phyloP scores from a whole-genome alignment of 2,888 invertebrate species.

The Drosophila formosana region DNA sequence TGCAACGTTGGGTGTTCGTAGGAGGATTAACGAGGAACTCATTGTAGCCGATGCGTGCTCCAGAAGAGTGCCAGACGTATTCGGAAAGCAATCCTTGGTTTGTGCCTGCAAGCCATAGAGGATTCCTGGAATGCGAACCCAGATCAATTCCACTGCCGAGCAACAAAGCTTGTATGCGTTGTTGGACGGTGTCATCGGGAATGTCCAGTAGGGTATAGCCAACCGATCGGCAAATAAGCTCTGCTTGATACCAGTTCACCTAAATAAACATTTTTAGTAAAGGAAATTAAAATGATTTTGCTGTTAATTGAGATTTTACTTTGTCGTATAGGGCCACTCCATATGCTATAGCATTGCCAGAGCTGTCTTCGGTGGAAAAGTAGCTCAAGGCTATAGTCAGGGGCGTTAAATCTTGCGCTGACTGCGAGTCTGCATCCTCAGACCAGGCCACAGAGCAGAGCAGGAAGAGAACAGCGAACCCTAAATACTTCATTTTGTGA shows the following conservation, averaged over 20 bases:
- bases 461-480: constrained; percentile 4
- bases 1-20: not conserved
- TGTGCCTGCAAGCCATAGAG: constrained; percentile 7
- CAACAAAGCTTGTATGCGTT: accelerated
- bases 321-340: not conserved
- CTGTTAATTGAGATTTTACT: not conserved
- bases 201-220: not conserved
- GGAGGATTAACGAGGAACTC: not conserved
- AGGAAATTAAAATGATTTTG: not conserved
- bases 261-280: not conserved
- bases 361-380: not conserved
- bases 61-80: constrained; percentile 3
- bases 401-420: not conserved
- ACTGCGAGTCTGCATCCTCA: not conserved
- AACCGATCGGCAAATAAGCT: not conserved
- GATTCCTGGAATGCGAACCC: not conserved
- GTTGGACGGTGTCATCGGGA: not conserved
- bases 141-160: not conserved
- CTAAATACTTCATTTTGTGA: constrained; percentile 20
- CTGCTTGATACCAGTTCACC: constrained; percentile 14
- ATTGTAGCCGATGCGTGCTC: not conserved
- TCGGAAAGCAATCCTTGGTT: not conserved
- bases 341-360: not conserved
- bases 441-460: constrained; percentile 11
- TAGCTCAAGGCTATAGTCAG: not conserved